A percentile compares a stretch with the other conserved stretches of the same genome.
Evolutionary conservation across 2,797 vertebrate genomes (phyloP).

Genomic region (Parauchenoglanis ngamensis): DNA sequence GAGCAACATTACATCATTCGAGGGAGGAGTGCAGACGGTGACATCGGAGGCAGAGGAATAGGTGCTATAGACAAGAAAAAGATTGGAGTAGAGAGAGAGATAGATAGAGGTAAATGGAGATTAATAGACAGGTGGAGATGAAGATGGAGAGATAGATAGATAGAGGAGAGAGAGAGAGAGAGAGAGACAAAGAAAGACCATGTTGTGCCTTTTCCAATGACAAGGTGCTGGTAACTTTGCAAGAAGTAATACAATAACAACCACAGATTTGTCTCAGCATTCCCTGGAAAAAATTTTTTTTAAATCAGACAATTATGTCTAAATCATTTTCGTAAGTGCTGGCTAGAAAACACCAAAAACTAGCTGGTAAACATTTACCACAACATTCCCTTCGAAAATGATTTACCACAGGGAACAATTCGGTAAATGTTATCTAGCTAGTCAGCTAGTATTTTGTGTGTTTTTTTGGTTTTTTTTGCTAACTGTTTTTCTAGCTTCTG

Average conservation of each 20-base stretch:
- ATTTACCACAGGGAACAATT: not conserved
- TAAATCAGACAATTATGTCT: not conserved
- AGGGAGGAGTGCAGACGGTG: conserved; percentile 45
- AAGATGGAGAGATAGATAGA: not conserved
- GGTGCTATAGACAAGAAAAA: conserved; percentile 38
- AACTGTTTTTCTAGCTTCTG: not conserved
- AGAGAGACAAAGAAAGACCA: conserved; percentile 62
- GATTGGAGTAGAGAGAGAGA: not conserved
- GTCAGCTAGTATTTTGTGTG: not conserved
- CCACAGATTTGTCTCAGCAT: not conserved
- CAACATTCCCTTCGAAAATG: not conserved
- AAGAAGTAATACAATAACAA: not conserved
- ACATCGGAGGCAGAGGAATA: conserved; percentile 59
- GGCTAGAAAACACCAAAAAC: not conserved
- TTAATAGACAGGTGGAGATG: not conserved
- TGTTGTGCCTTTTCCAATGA: conserved; percentile 9
- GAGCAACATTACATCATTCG: conserved; percentile 51
- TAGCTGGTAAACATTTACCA: not conserved
- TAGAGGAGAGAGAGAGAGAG: not conserved
- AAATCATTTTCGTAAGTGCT: not conserved
- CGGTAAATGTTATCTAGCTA: not conserved
- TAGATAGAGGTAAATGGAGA: not conserved
- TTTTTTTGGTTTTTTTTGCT: not conserved
- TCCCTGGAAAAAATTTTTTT: not conserved
- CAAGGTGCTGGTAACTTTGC: not conserved